These are phyloP conservation scores for Steromphala cineraria DNA, from an alignment of 2,888 invertebrate genomes.

Conservation along the genomic window DNA sequence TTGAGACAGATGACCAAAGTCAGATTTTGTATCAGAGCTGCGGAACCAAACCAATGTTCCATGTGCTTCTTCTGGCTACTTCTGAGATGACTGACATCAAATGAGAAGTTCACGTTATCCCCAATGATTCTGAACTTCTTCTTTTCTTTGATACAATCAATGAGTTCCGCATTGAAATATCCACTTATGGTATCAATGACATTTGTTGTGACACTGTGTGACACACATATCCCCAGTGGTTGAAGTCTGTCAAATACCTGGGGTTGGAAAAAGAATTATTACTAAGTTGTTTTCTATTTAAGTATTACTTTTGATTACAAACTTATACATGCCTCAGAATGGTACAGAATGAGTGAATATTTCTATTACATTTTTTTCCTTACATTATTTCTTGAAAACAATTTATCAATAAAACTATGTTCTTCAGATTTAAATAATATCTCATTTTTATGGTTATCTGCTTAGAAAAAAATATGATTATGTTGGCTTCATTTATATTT, in stretches of 20 bases:
- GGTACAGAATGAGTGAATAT: no score
- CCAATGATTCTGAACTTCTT: constrained; percentile 15
- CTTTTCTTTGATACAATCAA: no score
- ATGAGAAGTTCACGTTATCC: constrained; percentile 24
- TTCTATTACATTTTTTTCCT: no score
- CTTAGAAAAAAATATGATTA: no score
- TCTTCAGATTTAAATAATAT: no score
- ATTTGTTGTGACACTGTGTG: neutral
- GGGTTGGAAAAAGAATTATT: neutral
- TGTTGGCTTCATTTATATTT: no score
- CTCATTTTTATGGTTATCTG: no score
- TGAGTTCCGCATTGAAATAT: neutral
- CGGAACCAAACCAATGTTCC: constrained; percentile 30
- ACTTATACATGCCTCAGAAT: no score
- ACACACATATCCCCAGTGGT: neutral
- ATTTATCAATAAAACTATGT: no score
- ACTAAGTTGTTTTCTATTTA: no score
- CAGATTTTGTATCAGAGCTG: neutral
- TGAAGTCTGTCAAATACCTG: constrained; percentile 28
- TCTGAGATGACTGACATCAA: constrained; percentile 6
- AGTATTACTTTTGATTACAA: no score
- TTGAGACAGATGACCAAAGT: neutral
- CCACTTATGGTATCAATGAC: neutral
- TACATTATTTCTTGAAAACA: no score
- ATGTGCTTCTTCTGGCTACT: constrained; percentile 6